Conservation (phyloP, 2,888 invertebrate species). For the Eugnorisma glareosa region DNA sequence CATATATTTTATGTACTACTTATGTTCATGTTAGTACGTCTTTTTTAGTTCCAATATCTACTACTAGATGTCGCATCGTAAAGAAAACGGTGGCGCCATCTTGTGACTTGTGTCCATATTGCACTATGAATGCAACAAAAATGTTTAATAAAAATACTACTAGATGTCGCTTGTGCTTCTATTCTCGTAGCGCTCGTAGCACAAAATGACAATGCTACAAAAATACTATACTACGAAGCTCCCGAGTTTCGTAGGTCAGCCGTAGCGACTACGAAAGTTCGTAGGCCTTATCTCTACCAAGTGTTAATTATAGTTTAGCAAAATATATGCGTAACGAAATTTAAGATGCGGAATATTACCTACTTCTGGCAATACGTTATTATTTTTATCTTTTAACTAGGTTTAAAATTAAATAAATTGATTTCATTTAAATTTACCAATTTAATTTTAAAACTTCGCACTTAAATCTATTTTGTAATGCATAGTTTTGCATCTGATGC, state of each 20-base stretch:
- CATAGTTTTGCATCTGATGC: not conserved
- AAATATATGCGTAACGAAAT: not conserved
- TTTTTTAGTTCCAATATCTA: not conserved
- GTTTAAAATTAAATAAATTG: not conserved
- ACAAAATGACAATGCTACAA: slow-evolving; percentile 25
- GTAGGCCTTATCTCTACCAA: not conserved
- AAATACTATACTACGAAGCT: slow-evolving; percentile 31
- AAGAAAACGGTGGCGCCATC: slow-evolving; percentile 5
- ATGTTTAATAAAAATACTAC: not conserved
- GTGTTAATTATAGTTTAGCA: not conserved
- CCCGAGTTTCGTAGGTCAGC: slow-evolving; percentile 24
- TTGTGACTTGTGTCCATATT: no score
- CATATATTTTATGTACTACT: not conserved
- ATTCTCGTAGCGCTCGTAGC: not conserved
- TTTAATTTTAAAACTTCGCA: not conserved
- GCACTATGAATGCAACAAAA: not conserved
- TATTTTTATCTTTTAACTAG: not conserved
- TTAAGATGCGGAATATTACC: not conserved
- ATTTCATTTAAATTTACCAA: not conserved
- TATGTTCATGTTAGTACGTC: rapidly evolving
- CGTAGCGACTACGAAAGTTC: slow-evolving; percentile 21
- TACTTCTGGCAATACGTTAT: not conserved
- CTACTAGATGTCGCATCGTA: slow-evolving; percentile 25
- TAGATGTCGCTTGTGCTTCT: slow-evolving; percentile 21
- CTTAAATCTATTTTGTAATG: not conserved